Evolutionary conservation across 2,888 invertebrate genomes (phyloP).

Genomic region (Epinotia nisella): DNA sequence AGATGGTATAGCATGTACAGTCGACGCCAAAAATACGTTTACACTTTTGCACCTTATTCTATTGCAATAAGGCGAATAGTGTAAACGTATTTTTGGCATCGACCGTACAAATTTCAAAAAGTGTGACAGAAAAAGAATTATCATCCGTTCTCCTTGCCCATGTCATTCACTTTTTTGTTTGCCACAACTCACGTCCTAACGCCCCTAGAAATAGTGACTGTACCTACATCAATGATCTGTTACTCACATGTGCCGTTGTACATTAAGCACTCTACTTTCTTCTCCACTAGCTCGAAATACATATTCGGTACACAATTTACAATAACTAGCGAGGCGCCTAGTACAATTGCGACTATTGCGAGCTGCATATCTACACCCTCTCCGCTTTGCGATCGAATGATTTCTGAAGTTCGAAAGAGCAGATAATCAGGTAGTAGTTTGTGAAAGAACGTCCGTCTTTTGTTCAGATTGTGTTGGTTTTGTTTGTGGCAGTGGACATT

Average conservation of each 20-base stretch:
- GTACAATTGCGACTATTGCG: neutral
- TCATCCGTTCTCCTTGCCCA: no score
- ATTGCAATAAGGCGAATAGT: no score
- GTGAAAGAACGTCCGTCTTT: slow-evolving; percentile 22
- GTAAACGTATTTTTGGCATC: no score
- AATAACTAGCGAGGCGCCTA: slow-evolving; percentile 53
- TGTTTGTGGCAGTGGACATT: slow-evolving; percentile 2
- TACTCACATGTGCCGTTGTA: slow-evolving; percentile 75
- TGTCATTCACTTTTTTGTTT: no score
- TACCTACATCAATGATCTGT: neutral
- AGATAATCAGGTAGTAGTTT: neutral
- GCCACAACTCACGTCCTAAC: no score
- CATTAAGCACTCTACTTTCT: slow-evolving; percentile 61
- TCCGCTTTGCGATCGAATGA: neutral
- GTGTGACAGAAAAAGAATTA: no score
- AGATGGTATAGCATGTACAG: no score
- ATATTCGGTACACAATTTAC: slow-evolving; percentile 50
- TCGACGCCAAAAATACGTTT: no score
- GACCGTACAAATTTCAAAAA: no score
- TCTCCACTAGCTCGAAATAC: slow-evolving; percentile 66
- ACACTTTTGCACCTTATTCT: no score
- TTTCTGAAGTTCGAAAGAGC: slow-evolving; percentile 3
- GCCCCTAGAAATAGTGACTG: no score
- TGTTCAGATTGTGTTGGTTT: slow-evolving; percentile 10
- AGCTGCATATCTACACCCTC: slow-evolving; percentile 9